Conservation (phyloP, 2,888 invertebrate genomes). For the Ctenicera cuprea region DNA sequence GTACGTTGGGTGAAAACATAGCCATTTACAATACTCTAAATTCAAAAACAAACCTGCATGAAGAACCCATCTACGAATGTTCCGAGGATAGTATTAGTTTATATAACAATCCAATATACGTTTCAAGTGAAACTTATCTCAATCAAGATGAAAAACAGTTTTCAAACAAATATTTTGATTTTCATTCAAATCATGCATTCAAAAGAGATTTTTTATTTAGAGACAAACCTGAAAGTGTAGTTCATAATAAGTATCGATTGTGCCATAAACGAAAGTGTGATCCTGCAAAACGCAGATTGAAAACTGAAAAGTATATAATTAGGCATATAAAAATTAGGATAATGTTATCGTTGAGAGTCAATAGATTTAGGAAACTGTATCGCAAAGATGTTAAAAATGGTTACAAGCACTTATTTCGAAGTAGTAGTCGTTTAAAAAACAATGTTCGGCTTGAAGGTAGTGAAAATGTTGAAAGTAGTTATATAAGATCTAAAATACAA, state of each 20-base stretch:
- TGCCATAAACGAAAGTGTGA: slow-evolving; percentile 27
- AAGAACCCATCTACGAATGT: slow-evolving; percentile 71
- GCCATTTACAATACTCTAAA: slow-evolving; percentile 66
- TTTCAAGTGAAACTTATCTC: slow-evolving; percentile 50
- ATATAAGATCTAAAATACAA: slow-evolving; percentile 56
- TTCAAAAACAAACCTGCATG: slow-evolving; percentile 67
- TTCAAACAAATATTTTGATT: slow-evolving; percentile 50
- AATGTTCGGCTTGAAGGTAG: not conserved
- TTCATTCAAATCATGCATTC: slow-evolving; percentile 51
- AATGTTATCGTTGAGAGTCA: slow-evolving; percentile 80
- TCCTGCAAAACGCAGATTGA: slow-evolving; percentile 56
- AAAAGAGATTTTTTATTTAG: slow-evolving; percentile 37
- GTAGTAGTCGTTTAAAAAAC: slow-evolving; percentile 17
- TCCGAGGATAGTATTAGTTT: slow-evolving; percentile 69
- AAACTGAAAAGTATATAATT: slow-evolving; percentile 78
- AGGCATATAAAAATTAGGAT: slow-evolving; percentile 80
- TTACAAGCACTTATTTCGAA: not conserved
- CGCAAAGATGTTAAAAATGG: slow-evolving; percentile 59
- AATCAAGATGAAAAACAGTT: slow-evolving; percentile 40
- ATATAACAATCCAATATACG: slow-evolving; percentile 70
- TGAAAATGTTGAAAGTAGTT: slow-evolving; percentile 44
- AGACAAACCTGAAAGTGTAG: not conserved
- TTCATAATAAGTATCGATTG: not conserved
- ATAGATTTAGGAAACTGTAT: slow-evolving; percentile 73
- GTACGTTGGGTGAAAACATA: slow-evolving; percentile 59